phyloP scores from a whole-genome alignment of 2,888 invertebrate genomes.

The Lepidonotus clava region DNA sequence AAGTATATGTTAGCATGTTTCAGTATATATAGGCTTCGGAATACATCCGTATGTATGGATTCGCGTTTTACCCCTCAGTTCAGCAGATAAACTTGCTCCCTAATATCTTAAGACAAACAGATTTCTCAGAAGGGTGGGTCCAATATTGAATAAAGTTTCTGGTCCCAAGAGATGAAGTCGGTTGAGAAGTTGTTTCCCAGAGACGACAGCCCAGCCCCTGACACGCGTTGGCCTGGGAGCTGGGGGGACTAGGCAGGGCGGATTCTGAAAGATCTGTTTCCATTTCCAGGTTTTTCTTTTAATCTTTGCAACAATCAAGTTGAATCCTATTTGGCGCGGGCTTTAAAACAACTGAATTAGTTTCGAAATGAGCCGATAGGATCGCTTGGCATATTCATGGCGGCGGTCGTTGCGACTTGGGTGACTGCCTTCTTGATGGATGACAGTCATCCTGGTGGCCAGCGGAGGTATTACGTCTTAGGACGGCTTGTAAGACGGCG shows the following conservation, averaged over 20 bases:
- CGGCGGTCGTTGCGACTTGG: neutral
- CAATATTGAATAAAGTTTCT: no score
- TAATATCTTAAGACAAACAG: no score
- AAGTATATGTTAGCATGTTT: no score
- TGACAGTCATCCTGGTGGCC: slow-evolving; percentile 11
- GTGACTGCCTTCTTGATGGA: slow-evolving; percentile 26
- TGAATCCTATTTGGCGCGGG: slow-evolving; percentile 24
- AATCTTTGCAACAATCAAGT: slow-evolving; percentile 14
- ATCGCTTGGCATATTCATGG: slow-evolving; percentile 12
- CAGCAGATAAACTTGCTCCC: no score
- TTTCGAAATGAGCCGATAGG: slow-evolving; percentile 28
- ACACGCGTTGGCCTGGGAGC: neutral
- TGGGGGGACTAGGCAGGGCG: neutral
- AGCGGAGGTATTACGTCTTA: slow-evolving; percentile 15
- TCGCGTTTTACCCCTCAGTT: no score
- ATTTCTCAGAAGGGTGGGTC: no score
- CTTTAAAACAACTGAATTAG: slow-evolving; percentile 19
- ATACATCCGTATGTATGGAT: no score
- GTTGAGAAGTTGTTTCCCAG: neutral
- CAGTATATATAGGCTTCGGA: no score
- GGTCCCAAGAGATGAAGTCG: no score
- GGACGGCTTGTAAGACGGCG: neutral
- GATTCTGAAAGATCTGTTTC: slow-evolving; percentile 31
- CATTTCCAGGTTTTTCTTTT: slow-evolving; percentile 3
- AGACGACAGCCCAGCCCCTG: neutral